Conservation (phyloP, 1,140 invertebrate genomes). For the Trialeurodes vaporariorum region DNA sequence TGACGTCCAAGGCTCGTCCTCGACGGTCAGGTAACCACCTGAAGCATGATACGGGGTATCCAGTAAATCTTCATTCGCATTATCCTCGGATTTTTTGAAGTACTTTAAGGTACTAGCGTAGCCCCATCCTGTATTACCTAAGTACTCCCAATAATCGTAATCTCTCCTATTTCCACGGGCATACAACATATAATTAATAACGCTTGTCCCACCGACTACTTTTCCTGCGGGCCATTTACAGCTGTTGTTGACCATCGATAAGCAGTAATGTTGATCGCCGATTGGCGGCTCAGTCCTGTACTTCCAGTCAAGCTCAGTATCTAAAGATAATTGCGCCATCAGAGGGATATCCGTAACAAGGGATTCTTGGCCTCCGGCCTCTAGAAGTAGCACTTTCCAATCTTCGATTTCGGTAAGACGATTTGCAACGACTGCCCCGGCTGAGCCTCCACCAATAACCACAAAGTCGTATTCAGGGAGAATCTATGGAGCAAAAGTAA, state of each 20-base stretch:
- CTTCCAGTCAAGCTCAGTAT: constrained; percentile 58
- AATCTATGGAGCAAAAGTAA: too few relatives aligned
- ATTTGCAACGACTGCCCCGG: constrained; percentile 40
- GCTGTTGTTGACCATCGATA: constrained; percentile 43
- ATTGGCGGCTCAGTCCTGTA: constrained; percentile 49
- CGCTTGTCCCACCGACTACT: constrained; percentile 53
- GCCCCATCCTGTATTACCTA: constrained; percentile 75
- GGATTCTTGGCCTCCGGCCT: constrained; percentile 43
- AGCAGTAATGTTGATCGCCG: constrained; percentile 46
- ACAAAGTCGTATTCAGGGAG: too few relatives aligned
- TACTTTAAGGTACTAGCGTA: constrained; percentile 67
- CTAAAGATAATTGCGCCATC: constrained; percentile 28
- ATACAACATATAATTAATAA: constrained; percentile 69
- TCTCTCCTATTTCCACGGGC: constrained; percentile 51
- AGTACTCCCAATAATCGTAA: constrained; percentile 52
- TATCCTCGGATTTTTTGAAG: constrained; percentile 66
- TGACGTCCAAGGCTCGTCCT: constrained; percentile 46
- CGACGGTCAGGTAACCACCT: constrained; percentile 53
- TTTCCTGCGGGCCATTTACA: constrained; percentile 59
- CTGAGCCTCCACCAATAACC: constrained; percentile 39
- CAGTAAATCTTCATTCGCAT: constrained; percentile 27
- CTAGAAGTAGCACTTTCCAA: constrained; percentile 33
- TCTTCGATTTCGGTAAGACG: constrained; percentile 31
- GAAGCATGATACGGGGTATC: constrained; percentile 36
- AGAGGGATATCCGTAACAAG: constrained; percentile 19